Base-by-base conservation (phyloP, 1,140 invertebrate genomes). In the Zaprionus inermis region DNA sequence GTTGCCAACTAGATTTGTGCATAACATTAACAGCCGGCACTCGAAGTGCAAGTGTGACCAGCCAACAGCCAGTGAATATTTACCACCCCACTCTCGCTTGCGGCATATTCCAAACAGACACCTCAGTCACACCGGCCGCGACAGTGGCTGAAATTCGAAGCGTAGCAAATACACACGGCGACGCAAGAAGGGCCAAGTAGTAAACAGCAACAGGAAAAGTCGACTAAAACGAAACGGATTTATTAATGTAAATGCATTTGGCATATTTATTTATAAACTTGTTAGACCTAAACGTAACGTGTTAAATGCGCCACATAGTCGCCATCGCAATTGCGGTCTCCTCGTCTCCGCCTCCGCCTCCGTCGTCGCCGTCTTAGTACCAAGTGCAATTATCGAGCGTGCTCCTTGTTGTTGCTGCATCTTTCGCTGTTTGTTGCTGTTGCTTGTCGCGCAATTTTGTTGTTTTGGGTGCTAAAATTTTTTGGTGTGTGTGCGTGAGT, bases 231-330 rank as follows among this genome's bases (percentile, higher is more conserved):
- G 24, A 46, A 60, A 58, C 81, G 55, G 58, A 70, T 76, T 81
- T 81, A 78, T 78, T 75, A 84, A 84, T 83, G 81, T 73, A 84
- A 54, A 59, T 81, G 61, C 63, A 82, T 49, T 58, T 58, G 81
- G 46, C 46, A 64, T 76, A 79, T 85, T 85, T 85, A 81, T 85
- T 85, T 81, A 84, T 84, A 84, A 84, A 84, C 81, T 59, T 79
- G 65, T 79, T 79, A 66, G 55, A 61, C 54, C n/a, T 16, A 44
- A 44, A 60, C 77, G 56, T 54, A 76, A 72, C 63, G 59, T 72
- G 54, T 72, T 72, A 74, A 63, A 60, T 68, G 56, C 57, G 41
- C 36, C 20, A 55, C 32, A 41, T 49, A 66, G 38, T 16, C 52
- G 14, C 18, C 18, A 36, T 6, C 18, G 52, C 16, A 12, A 32